Percentiles rank a stretch among this genome's conserved stretches.
Conservation (phyloP, 2,797 vertebrate species). For the Amniataba percoides region DNA sequence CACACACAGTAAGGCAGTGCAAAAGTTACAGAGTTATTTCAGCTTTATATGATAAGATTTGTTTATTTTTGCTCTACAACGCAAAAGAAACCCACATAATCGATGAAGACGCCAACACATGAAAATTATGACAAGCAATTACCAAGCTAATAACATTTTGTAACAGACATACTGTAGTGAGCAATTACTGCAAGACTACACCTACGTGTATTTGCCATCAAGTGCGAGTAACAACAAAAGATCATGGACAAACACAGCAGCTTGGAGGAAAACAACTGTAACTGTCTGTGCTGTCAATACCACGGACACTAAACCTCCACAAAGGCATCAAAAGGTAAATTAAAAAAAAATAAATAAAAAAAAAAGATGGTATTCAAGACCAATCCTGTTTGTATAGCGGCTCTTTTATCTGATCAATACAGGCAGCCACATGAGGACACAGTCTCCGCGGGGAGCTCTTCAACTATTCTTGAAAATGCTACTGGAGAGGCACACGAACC, state of each 20-base stretch:
- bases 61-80: background rate
- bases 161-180: constrained; percentile 17
- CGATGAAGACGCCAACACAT: constrained; percentile 26
- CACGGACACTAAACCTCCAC: constrained; percentile 28
- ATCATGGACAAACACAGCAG: constrained; percentile 28
- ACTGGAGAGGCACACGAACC: constrained; percentile 11
- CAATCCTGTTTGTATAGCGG: constrained; percentile 43
- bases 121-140: constrained; percentile 42
- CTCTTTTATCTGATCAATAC: constrained; percentile 71
- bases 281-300: constrained; percentile 40
- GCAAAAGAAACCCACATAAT: constrained; percentile 9
- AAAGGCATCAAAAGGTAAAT: constrained; percentile 43
- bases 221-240: constrained; percentile 44
- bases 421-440: constrained; percentile 42
- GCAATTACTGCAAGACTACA: constrained; percentile 49
- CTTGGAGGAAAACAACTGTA: constrained; percentile 48
- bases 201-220: constrained; percentile 35
- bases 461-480: constrained; percentile 46
- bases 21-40: constrained; percentile 1
- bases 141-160: constrained; percentile 23
- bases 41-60: background rate
- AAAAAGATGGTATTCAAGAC: constrained; percentile 46
- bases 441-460: constrained; percentile 18
- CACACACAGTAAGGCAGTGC: background rate
- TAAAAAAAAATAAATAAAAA: background rate